Base-by-base conservation (phyloP, 2,888 invertebrate species). In the Sturmia bella region DNA sequence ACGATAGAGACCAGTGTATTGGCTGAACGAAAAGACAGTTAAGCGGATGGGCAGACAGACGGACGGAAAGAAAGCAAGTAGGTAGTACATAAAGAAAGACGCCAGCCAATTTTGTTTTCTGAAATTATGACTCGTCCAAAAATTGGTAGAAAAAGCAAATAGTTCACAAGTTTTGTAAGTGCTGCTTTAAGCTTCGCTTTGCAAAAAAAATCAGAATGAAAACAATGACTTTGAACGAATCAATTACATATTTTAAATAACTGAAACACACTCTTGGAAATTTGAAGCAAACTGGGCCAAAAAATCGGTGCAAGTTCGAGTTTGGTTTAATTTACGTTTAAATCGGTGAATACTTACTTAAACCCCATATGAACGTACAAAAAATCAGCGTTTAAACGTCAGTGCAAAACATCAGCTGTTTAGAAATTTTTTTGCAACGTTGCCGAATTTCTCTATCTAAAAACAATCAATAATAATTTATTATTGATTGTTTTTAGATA, bases 31-130 rank as follows among this genome's bases (percentile, higher is more conserved):
- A 48, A 64, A 43, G 52, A 61, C n/a, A 63, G 19, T 41, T 19
- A 54, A 39, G 19, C n/a, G 37, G 9, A 39, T n/a, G n/a, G 19
- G 21, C 64, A n/a, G 4, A 61, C 9, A n/a, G 39, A 37, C 39
- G 24, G 48, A 57, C 57, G 41, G 4, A 68, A 15, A 11, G 41
- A 76, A 59, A 24, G 59, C 43, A 59, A 68, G 37, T 21, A 39
- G 24, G 19, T n/a, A n/a, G n/a, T n/a, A n/a, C n/a, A 54, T 21
- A 17, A 57, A 15, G 17, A 61, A 61, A 69, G 45, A 45, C 56
- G 70, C 27, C 70, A 69, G 39, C 57, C 56, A 52, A 77, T 77
- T 32, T 32, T 63, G 56, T 70, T 54, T 54, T 63, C 24, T 63
- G 48, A 11, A 54, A 63, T 68, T n/a, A 54, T 56, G 45, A 45